phyloP scores from a whole-genome alignment of 2,888 invertebrate species.

The Oxystoma pomonae region DNA sequence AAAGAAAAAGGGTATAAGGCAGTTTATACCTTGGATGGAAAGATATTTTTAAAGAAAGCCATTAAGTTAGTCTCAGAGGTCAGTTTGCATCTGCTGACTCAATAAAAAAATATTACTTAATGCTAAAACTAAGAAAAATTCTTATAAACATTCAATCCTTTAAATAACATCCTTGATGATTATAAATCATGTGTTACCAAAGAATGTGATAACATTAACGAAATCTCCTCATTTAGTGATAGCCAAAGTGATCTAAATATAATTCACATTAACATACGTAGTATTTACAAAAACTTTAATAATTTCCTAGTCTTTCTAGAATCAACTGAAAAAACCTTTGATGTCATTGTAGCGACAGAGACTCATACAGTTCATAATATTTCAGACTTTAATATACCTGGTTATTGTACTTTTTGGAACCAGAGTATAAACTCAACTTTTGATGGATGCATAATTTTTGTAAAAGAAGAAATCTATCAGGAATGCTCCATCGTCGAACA shows the following conservation, averaged over 20 bases:
- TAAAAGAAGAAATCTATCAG: background rate
- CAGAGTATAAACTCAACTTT: too few relatives aligned
- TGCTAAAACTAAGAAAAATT: background rate
- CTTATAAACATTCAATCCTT: background rate
- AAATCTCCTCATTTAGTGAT: background rate
- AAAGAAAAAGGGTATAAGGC: conserved; percentile 11
- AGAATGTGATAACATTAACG: background rate
- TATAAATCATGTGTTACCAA: background rate
- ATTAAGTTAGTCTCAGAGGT: conserved; percentile 8
- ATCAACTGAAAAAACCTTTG: conserved; percentile 9
- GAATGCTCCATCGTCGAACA: conserved; percentile 3
- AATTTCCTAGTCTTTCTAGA: conserved; percentile 12
- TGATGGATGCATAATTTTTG: conserved; percentile 11
- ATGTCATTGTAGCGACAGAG: conserved; percentile 7
- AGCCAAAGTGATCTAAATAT: background rate
- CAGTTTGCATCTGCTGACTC: conserved; percentile 3
- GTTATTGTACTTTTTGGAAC: conserved; percentile 11
- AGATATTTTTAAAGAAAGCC: conserved; percentile 12
- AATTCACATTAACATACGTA: conserved; percentile 1
- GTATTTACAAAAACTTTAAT: conserved; percentile 1
- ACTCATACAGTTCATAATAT: conserved; percentile 11
- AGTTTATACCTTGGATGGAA: conserved; percentile 7
- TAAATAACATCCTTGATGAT: background rate
- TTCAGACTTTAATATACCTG: conserved; percentile 14
- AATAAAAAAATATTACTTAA: background rate